Percentiles rank a stretch among this genome's conserved stretches.
Conservation (phyloP, 2,113 vertebrate genomes). For the Uropsilus gracilis region DNA sequence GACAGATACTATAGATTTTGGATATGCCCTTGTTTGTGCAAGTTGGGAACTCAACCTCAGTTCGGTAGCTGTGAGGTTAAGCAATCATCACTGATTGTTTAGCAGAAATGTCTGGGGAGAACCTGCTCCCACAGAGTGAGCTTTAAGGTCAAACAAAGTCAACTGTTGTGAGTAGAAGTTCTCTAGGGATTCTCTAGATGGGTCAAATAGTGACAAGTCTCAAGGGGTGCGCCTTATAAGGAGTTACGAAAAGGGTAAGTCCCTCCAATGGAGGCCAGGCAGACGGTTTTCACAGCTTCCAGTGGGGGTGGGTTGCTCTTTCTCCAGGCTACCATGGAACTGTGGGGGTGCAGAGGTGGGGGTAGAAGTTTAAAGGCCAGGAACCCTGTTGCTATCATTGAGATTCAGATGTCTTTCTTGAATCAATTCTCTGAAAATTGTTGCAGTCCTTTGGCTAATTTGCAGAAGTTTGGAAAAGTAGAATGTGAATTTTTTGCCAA, state of each 20-base stretch:
- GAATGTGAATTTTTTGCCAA: not conserved
- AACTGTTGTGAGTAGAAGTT: not conserved
- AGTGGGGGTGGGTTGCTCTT: not conserved
- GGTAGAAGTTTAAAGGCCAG: not conserved
- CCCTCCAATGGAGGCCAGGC: not conserved
- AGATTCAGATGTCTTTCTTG: not conserved
- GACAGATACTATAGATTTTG: too few species aligned
- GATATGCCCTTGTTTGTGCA: not conserved
- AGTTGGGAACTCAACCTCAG: not conserved
- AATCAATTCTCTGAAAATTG: not conserved
- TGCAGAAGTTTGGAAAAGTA: not conserved
- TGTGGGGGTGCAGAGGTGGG: not conserved
- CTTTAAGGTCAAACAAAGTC: not conserved
- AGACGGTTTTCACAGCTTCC: not conserved
- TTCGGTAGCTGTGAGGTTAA: not conserved
- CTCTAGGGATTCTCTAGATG: not conserved
- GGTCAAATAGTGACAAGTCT: not conserved
- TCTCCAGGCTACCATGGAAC: not conserved
- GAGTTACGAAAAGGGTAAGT: not conserved
- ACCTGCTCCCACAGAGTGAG: not conserved
- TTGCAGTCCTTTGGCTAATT: not conserved
- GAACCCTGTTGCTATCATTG: not conserved
- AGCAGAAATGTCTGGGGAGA: not conserved
- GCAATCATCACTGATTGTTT: not conserved
- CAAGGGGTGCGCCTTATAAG: not conserved